A percentile compares a stretch with the other conserved stretches of the same genome.
These are phyloP conservation scores for Drosophila fulvimacula DNA, from an alignment of 2,888 invertebrate genomes.

Conservation along the genomic window DNA sequence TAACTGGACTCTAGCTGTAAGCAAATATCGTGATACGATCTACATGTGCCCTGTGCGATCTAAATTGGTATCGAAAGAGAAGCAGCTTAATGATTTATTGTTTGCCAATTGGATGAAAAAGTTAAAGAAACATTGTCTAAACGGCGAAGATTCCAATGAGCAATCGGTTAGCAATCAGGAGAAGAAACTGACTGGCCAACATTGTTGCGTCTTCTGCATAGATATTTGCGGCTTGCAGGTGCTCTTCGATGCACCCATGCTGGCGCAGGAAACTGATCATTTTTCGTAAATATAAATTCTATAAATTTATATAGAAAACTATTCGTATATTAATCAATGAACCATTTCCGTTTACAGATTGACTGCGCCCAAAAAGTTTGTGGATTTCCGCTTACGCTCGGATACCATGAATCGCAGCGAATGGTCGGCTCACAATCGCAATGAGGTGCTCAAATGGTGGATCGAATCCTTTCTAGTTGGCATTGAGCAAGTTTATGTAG, in stretches of 20 bases:
- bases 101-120: conserved; percentile 15
- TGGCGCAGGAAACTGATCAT: conserved; percentile 16
- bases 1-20: conserved; percentile 48
- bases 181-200: conserved; percentile 15
- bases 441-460: conserved; percentile 59
- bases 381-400: conserved; percentile 48
- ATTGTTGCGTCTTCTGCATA: conserved; percentile 45
- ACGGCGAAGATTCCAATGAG: not conserved
- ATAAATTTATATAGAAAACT: no score
- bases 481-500: conserved; percentile 46
- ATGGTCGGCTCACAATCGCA: conserved; percentile 37
- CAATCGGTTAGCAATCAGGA: not conserved
- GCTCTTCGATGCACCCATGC: conserved; percentile 58
- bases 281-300: conserved; percentile 22
- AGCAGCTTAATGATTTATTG: not conserved
- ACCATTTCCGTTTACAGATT: not conserved
- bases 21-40: conserved; percentile 55
- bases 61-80: not conserved
- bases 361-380: conserved; percentile 7
- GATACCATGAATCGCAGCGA: conserved; percentile 45
- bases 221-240: conserved; percentile 29
- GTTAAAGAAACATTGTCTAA: conserved; percentile 34
- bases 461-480: conserved; percentile 45
- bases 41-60: conserved; percentile 41
- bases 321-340: no score